Evolutionary conservation across 53 echinoderm and acorn worm species (phyloP).

Genomic region (Hippasteria phrygiana): DNA sequence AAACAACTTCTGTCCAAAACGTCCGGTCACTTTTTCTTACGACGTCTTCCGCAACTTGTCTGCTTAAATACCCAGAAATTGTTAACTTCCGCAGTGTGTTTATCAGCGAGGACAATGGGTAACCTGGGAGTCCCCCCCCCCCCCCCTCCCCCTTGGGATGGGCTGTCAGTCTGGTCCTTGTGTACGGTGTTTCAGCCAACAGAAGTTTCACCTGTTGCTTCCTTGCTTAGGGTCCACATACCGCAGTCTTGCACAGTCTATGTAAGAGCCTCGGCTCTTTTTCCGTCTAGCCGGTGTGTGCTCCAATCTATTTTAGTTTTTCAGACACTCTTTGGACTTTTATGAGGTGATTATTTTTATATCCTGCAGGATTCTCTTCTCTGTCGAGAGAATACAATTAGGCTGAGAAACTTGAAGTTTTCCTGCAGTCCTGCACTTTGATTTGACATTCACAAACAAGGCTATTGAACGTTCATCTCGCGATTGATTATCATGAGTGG

Average conservation of each 20-base stretch:
- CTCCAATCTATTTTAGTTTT: too few species aligned
- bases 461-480: too few species aligned
- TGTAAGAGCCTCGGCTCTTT: too few species aligned
- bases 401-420: too few species aligned
- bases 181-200: not conserved
- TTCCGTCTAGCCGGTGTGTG: too few species aligned
- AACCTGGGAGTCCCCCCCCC: not conserved
- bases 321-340: too few species aligned
- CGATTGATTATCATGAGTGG: too few species aligned
- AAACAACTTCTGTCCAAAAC: not conserved
- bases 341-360: too few species aligned
- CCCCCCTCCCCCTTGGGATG: not conserved
- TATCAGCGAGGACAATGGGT: slow-evolving; percentile 52
- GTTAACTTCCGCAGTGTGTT: slow-evolving; percentile 29
- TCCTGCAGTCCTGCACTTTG: too few species aligned
- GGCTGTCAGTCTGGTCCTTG: not conserved
- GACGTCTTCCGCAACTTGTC: slow-evolving; percentile 21
- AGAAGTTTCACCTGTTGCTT: not conserved
- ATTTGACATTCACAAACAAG: too few species aligned
- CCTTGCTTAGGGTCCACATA: not conserved
- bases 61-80: slow-evolving; percentile 12
- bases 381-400: too few species aligned
- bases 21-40: slow-evolving; percentile 28
- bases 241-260: not conserved
- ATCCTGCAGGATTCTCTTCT: too few species aligned